Evolutionary conservation across 2,888 invertebrate genomes (phyloP).

Genomic region (Junonia oenone): DNA sequence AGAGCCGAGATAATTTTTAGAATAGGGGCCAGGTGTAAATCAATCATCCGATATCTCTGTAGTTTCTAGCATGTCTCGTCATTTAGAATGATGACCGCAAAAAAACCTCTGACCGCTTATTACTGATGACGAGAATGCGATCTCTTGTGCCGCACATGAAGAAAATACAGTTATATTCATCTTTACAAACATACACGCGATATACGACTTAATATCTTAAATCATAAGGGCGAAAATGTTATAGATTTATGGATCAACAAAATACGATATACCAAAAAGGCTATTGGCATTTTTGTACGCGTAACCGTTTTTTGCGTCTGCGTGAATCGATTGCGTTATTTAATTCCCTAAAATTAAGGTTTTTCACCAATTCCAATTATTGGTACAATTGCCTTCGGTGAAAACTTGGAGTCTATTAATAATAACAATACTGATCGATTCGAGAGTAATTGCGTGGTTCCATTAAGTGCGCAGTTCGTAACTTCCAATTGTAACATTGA

Average conservation of each 20-base stretch:
- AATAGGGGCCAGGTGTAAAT: slow-evolving; percentile 21
- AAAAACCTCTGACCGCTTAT: slow-evolving; percentile 26
- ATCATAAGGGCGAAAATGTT: slow-evolving; percentile 4
- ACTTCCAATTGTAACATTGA: neutral
- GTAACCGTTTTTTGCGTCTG: slow-evolving; percentile 9
- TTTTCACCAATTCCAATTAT: slow-evolving; percentile 1
- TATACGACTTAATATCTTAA: neutral
- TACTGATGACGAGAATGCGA: slow-evolving; percentile 16
- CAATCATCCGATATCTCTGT: slow-evolving; percentile 25
- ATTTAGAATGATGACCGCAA: slow-evolving; percentile 28
- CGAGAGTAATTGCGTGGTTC: neutral
- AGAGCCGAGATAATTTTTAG: slow-evolving; percentile 4
- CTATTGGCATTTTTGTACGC: slow-evolving; percentile 14
- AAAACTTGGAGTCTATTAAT: neutral
- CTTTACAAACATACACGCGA: neutral
- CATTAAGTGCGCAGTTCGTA: neutral
- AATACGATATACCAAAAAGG: slow-evolving; percentile 18
- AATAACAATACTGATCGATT: neutral
- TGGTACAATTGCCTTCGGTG: neutral
- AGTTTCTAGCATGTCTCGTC: slow-evolving; percentile 25
- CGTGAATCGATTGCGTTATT: slow-evolving; percentile 3
- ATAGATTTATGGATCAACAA: neutral
- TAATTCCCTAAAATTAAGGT: slow-evolving; percentile 6
- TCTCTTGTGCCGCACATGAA: slow-evolving; percentile 24
- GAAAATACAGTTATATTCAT: slow-evolving; percentile 26